phyloP scores from a whole-genome alignment of 2,888 invertebrate genomes.

The Steinernema hermaphroditum region DNA sequence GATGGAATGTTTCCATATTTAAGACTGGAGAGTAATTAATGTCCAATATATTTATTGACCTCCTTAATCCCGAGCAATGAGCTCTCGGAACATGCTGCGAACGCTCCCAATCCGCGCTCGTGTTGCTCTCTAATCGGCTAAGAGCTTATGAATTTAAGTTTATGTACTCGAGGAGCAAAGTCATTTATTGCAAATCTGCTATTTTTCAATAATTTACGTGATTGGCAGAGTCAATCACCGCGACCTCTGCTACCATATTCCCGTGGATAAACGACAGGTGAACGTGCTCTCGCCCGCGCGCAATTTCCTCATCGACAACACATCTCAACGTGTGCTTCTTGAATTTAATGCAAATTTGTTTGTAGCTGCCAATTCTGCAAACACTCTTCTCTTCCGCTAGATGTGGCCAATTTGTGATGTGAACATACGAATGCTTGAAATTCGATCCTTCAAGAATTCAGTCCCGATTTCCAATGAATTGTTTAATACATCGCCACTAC shows the following conservation, averaged over 20 bases:
- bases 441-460: background rate
- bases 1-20: background rate
- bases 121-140: conserved; percentile 12
- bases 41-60: background rate
- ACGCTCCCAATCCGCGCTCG: background rate
- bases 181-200: conserved; percentile 27
- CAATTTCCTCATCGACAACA: conserved; percentile 16
- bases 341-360: conserved; percentile 23
- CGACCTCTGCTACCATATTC: background rate
- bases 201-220: conserved; percentile 20
- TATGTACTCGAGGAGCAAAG: conserved; percentile 16
- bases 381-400: background rate
- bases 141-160: conserved; percentile 7
- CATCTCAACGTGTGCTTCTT: background rate
- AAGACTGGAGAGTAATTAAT: background rate
- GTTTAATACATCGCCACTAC: no score
- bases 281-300: background rate
- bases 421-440: conserved; percentile 15
- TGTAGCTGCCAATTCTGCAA: conserved; percentile 4
- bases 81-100: background rate
- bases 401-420: conserved; percentile 20
- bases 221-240: background rate
- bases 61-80: background rate
- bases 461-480: background rate
- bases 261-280: conserved; percentile 6